Evolutionary conservation across 1,140 invertebrate species (phyloP), one percentile per base, ranked within the genome.

Genomic region (Elymnias hypermnestra): DNA sequence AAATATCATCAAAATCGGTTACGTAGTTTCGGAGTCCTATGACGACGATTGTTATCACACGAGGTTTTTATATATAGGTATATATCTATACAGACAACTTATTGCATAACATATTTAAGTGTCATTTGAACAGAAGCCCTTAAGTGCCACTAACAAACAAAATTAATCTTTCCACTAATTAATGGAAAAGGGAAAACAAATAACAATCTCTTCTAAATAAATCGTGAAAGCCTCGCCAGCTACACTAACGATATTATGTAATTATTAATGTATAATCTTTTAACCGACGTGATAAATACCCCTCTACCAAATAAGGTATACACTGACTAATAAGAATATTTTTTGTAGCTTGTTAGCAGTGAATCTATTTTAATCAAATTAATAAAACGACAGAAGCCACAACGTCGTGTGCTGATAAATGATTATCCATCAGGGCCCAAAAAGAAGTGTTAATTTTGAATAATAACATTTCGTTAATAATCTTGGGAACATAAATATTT

Each of bases 391-490:
- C 42, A 45, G 42, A 45, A 45, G 42, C 42, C 22, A 12, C 14
- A 14, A 12, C 9, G 10, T 10, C 33, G 42, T 3, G 21, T 13
- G 21, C 17, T n/a, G 15, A 40, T 31, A 17, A 41, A 49, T 35
- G 15, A 25, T 28, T 37, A 41, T 35, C 31, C 31, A 36, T 21
- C 26, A 14, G 4, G 12, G 19, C 25, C 3, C 23, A 23, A 33
- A 37, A 14, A 45, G 22, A 10, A 25, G 14, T 33, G 42, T 49
- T 42, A 49, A 49, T 49, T 49, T 42, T 49, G 31, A 49, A 39
- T 28, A 49, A 42, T 42, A 2, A 36, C 4, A 37, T 19, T n/a
- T n/a, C 23, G 13, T 21, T 28, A 14, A 26, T 28, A 28, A 45
- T 37, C 42, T 26, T 28, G 42, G 42, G 31, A 37, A 45, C 33